Percentiles rank a stretch among this genome's conserved stretches.
These are phyloP conservation scores for Arion vulgaris DNA, from an alignment of 1,140 invertebrate species.

Conservation along the genomic window DNA sequence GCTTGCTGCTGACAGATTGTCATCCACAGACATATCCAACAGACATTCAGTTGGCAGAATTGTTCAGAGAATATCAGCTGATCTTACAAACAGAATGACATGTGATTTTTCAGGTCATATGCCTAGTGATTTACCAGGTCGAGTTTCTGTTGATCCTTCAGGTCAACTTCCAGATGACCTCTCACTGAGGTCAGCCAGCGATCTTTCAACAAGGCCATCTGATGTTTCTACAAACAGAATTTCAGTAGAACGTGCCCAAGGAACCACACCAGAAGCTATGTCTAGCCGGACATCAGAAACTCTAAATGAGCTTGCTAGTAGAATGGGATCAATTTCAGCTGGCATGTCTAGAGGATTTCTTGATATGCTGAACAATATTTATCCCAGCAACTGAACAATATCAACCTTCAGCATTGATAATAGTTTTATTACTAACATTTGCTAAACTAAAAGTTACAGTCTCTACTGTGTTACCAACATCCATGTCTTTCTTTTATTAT, in stretches of 20 bases:
- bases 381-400: slow-evolving; percentile 19
- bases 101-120: neutral
- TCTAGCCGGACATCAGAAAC: neutral
- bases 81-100: slow-evolving; percentile 14
- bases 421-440: too few relatives aligned
- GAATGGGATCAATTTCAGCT: slow-evolving; percentile 8
- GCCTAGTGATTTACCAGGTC: neutral
- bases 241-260: neutral
- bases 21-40: neutral
- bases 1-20: neutral
- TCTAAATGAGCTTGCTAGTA: slow-evolving; percentile 2
- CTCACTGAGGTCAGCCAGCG: neutral
- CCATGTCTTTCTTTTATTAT: too few relatives aligned
- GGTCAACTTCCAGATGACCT: slow-evolving; percentile 14
- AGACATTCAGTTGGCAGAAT: neutral
- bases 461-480: too few relatives aligned
- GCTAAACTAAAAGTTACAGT: too few relatives aligned
- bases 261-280: neutral
- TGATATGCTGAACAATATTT: slow-evolving; percentile 33
- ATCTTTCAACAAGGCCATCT: slow-evolving; percentile 5
- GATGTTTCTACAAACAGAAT: neutral
- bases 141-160: neutral
- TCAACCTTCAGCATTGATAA: too few relatives aligned
- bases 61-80: neutral
- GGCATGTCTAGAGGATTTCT: slow-evolving; percentile 36